phyloP scores from a whole-genome alignment of 2,113 vertebrate species.

The Psettodes erumei region DNA sequence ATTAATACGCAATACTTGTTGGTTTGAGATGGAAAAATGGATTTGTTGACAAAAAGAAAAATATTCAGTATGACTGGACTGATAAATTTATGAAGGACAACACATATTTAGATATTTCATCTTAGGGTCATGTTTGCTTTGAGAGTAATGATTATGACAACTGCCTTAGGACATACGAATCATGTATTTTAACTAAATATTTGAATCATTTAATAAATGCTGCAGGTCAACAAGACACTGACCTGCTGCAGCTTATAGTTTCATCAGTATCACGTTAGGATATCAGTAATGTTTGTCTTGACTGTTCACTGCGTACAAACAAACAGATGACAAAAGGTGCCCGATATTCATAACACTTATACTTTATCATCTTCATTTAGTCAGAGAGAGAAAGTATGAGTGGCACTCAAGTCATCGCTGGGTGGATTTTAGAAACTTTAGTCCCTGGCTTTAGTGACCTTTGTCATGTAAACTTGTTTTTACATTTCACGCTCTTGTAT shows the following conservation, averaged over 20 bases:
- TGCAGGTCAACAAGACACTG: neutral
- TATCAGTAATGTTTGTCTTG: neutral
- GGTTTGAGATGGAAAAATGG: neutral
- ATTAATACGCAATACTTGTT: neutral
- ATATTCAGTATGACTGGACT: neutral
- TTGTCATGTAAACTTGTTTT: constrained; percentile 1
- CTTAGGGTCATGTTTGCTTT: neutral
- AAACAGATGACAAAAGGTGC: neutral
- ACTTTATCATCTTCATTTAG: neutral
- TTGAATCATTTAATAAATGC: neutral
- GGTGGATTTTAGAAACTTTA: neutral
- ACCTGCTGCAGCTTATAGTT: neutral
- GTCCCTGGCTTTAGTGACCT: neutral
- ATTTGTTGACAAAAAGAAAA: neutral
- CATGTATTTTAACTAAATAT: neutral
- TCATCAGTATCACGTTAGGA: neutral
- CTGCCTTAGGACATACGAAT: neutral
- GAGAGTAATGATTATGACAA: neutral
- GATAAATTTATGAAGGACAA: neutral
- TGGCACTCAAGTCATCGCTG: neutral
- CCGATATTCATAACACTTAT: neutral
- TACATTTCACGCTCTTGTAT: constrained; percentile 1
- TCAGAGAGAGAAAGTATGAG: neutral
- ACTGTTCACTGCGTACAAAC: rapidly evolving
- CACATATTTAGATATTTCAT: neutral